Evolutionary conservation across 37 sponge, comb jelly and placozoan species (phyloP), one percentile per base, ranked within the genome.

Genomic region (Beroe forskalii): DNA sequence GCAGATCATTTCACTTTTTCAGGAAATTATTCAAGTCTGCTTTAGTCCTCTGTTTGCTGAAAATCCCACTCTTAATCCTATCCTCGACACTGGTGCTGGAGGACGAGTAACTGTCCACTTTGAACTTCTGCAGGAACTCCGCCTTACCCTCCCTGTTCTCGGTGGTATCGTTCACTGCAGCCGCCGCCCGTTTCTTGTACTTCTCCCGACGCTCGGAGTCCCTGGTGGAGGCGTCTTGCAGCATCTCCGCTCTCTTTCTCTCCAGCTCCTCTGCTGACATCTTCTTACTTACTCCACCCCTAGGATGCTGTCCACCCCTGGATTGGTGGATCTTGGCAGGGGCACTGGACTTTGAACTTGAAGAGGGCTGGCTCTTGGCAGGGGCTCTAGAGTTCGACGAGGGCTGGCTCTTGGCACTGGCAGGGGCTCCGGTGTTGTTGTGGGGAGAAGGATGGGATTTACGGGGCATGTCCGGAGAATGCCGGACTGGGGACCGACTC

Each of bases 11-110:
- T 80, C 55, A 80, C 48, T 80, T 80, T 44, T 80, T 80, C 55
- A 80, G 30, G 35, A 80, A 80, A 1, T 12, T 80, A 39, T 42
- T 42, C 8, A 80, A 37, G 42, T 80, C 86, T 33, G 86, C 86
- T 43, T 80, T 80, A 44, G 86, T 80, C 55, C 86, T 41, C 31
- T 41, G 86, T 42, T 80, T 80, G 42, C 86, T 80, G 55, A 80
- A 80, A 80, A 80, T 80, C 24, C 86, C 86, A 80, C 86, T 80
- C 55, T 80, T 80, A 20, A 80, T 80, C 86, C 55, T 80, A 17
- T 80, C 86, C 86, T 80, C 86, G 1, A 80, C 55, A 20, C 40
- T 42, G n/a, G 55, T 80, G 4, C 55, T 44, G 42, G 20, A 41
- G 32, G 72, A 32, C 36, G 72, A 69, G 31, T 80, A 80, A 20